phyloP scores from a whole-genome alignment of 2,797 vertebrate genomes.

The Microhierax caerulescens region DNA sequence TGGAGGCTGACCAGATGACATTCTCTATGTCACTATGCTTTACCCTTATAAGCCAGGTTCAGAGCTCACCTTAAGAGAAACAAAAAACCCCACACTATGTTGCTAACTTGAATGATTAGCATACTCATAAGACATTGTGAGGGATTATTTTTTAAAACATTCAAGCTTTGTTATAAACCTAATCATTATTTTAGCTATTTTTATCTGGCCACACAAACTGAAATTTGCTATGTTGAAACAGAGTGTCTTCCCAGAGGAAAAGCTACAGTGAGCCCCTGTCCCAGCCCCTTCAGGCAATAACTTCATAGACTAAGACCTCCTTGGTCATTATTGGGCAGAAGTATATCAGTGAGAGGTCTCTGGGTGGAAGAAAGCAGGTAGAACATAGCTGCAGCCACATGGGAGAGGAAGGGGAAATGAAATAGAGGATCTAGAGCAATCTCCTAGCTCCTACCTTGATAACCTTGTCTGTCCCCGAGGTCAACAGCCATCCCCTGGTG shows the following conservation, averaged over 20 bases:
- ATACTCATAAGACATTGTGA: background rate
- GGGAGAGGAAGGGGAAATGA: background rate
- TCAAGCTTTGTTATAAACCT: background rate
- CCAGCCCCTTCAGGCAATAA: background rate
- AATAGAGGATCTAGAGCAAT: background rate
- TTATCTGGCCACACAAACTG: background rate
- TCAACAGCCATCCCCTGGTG: constrained; percentile 91
- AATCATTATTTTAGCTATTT: background rate
- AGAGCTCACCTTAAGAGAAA: background rate
- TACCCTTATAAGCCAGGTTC: background rate
- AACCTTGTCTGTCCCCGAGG: constrained; percentile 92
- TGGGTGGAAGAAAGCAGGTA: background rate
- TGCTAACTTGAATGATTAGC: background rate
- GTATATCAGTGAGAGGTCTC: background rate
- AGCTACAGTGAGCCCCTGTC: background rate
- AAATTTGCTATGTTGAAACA: background rate
- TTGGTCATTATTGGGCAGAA: background rate
- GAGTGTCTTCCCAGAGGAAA: background rate
- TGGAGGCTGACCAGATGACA: background rate
- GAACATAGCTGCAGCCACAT: background rate
- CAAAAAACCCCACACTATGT: background rate
- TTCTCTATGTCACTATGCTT: background rate
- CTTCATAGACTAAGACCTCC: background rate
- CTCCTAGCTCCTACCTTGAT: constrained; percentile 84
- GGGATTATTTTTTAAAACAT: background rate